These are phyloP conservation scores for Dipodomys spectabilis DNA, from an alignment of 2,113 vertebrate species.

Conservation along the genomic window DNA sequence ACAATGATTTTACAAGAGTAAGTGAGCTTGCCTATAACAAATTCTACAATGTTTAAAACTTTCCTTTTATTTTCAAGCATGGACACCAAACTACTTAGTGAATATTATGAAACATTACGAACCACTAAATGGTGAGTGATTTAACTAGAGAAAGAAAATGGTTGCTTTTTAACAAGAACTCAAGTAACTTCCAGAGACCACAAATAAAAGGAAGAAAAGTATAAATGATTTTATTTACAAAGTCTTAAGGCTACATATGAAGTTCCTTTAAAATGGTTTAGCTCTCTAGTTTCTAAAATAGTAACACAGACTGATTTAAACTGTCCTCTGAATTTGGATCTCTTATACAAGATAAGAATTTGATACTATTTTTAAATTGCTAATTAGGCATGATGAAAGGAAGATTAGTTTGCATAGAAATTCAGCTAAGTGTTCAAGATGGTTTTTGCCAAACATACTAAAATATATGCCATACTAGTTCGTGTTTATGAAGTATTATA, in stretches of 20 bases:
- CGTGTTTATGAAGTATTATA: slow-evolving; percentile 28
- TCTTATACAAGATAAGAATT: slow-evolving; percentile 5
- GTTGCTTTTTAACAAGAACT: slow-evolving; percentile 52
- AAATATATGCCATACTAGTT: neutral
- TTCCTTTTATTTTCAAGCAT: neutral
- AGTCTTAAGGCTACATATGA: neutral
- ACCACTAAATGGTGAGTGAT: neutral
- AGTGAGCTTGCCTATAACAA: neutral
- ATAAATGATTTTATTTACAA: slow-evolving; percentile 13
- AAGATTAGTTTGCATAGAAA: slow-evolving; percentile 29
- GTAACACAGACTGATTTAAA: slow-evolving; percentile 36
- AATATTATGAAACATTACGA: slow-evolving; percentile 42
- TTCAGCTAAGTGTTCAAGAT: slow-evolving; percentile 35
- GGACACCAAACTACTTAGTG: neutral
- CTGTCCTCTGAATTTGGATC: neutral
- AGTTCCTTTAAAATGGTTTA: neutral
- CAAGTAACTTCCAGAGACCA: neutral
- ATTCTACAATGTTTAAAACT: neutral
- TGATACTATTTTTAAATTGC: slow-evolving; percentile 31
- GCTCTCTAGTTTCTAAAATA: slow-evolving; percentile 33
- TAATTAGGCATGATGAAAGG: slow-evolving; percentile 29
- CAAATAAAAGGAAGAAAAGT: neutral
- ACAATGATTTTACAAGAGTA: neutral
- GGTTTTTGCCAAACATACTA: slow-evolving; percentile 33
- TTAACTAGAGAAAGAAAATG: slow-evolving; percentile 44